These are phyloP conservation scores for Zaprionus inermis DNA, from an alignment of 1,140 invertebrate genomes.

Conservation along the genomic window DNA sequence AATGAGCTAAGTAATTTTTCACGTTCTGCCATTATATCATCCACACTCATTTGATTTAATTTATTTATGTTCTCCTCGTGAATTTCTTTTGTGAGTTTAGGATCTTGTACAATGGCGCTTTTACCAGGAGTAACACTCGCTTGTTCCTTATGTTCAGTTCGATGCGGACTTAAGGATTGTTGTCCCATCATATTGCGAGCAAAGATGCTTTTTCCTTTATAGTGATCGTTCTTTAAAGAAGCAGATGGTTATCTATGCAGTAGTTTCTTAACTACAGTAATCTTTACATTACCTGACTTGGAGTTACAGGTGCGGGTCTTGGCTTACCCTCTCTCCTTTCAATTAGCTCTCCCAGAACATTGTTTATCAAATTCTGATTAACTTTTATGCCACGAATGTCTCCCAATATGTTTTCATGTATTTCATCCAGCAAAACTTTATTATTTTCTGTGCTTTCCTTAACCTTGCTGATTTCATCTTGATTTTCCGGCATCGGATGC, in stretches of 20 bases:
- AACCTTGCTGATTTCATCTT: background rate
- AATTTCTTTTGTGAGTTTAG: slow-evolving; percentile 86
- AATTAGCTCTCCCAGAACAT: slow-evolving; percentile 87
- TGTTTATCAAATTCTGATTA: slow-evolving; percentile 62
- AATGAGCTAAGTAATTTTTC: slow-evolving; percentile 87
- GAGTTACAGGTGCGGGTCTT: background rate
- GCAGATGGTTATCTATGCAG: background rate
- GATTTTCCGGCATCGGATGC: background rate
- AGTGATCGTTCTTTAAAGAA: slow-evolving; percentile 17
- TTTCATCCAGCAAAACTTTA: slow-evolving; percentile 65
- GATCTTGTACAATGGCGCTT: slow-evolving; percentile 86
- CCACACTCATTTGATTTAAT: slow-evolving; percentile 88
- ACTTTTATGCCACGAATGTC: slow-evolving; percentile 55
- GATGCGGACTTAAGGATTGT: background rate
- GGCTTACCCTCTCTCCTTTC: slow-evolving; percentile 80
- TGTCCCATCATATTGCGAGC: slow-evolving; percentile 39
- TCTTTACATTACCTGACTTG: background rate
- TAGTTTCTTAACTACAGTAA: background rate
- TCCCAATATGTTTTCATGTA: slow-evolving; percentile 75
- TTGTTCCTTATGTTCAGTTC: slow-evolving; percentile 35
- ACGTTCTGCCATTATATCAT: slow-evolving; percentile 91
- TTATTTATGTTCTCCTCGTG: slow-evolving; percentile 90
- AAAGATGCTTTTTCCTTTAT: slow-evolving; percentile 55
- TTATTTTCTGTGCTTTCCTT: background rate
- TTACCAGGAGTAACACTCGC: slow-evolving; percentile 4